Conservation (phyloP, 2,113 vertebrate species). For the Amphilophus citrinellus region DNA sequence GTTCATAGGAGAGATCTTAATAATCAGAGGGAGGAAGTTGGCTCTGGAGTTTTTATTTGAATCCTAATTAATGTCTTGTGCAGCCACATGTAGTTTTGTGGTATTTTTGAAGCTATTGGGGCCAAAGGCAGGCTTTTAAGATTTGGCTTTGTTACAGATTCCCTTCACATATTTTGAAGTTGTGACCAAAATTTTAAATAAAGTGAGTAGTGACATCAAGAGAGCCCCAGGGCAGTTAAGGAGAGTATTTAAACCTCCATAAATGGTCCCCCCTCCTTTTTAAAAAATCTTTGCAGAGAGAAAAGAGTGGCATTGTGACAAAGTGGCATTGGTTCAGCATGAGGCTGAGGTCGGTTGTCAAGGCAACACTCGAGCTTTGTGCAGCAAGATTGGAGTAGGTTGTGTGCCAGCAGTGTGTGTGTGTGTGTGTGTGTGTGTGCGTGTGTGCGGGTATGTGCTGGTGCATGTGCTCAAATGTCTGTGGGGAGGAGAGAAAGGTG, state of each 20-base stretch:
- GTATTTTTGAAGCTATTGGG: background rate
- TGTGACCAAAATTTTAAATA: constrained; percentile 21
- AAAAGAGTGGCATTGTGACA: constrained; percentile 67
- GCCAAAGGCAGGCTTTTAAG: background rate
- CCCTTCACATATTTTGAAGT: constrained; percentile 22
- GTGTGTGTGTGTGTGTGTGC: background rate
- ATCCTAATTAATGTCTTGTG: background rate
- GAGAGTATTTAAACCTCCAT: constrained; percentile 56
- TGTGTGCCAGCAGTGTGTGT: constrained; percentile 27
- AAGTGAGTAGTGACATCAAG: constrained; percentile 1
- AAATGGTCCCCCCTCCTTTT: constrained; percentile 46
- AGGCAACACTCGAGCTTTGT: constrained; percentile 72
- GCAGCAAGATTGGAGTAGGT: constrained; percentile 42
- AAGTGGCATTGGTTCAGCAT: constrained; percentile 73
- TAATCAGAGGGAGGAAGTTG: constrained; percentile 47
- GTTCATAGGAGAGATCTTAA: constrained; percentile 32
- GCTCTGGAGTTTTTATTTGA: constrained; percentile 16
- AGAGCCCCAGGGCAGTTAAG: constrained; percentile 17
- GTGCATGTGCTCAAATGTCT: constrained; percentile 58
- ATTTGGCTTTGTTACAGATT: constrained; percentile 17
- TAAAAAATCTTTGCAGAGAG: constrained; percentile 53
- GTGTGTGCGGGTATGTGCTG: constrained; percentile 20
- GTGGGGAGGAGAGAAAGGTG: constrained; percentile 25
- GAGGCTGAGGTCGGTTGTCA: constrained; percentile 73
- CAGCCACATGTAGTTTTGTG: background rate